Evolutionary conservation across 2,797 vertebrate genomes (phyloP), one percentile per base, ranked within the genome.

Genomic region (Anas bernieri): DNA sequence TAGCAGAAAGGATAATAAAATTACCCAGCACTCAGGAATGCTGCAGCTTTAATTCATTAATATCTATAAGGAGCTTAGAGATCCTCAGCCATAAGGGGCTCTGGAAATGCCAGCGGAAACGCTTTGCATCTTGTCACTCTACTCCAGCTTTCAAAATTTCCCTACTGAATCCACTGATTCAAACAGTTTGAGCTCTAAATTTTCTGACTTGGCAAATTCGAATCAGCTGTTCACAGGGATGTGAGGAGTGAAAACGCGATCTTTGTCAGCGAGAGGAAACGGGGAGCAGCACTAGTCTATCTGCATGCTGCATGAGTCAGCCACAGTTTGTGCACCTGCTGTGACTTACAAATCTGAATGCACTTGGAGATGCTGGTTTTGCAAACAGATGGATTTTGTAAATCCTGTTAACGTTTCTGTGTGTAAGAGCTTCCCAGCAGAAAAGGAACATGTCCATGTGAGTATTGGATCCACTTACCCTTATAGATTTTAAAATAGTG

Each of bases 371-470:
- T 66, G 88, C 85, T 94, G 85, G 52, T 85, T 96, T 85, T 76
- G 70, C 94, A 96, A 93, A 89, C 86, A 97, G 92, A 94, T 89
- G 90, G 92, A 93, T 97, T 95, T 91, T 81, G 86, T 85, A 95
- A 96, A 96, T 88, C 86, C 90, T 52, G 85, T 88, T 77, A 85
- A 93, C 12, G n/a, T 75, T 83, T 87, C 88, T 92, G 9, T 82
- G 52, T 94, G 45, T 93, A 87, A 95, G 81, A 92, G 35, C 62
- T 90, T 88, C 88, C 91, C 92, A 83, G 82, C 85, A 88, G 93
- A 85, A 92, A 93, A 95, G 81, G 70, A 95, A 48, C 55, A 8
- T 68, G 90, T 84, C 92, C 86, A 83, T 7, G 43, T 96, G 88
- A 96, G 96, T 94, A 97, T 92, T 8, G 2, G 69, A 90, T 94